Conservation (phyloP, 53 echinoderm and acorn worm genomes). For the Zoroaster sp. region DNA sequence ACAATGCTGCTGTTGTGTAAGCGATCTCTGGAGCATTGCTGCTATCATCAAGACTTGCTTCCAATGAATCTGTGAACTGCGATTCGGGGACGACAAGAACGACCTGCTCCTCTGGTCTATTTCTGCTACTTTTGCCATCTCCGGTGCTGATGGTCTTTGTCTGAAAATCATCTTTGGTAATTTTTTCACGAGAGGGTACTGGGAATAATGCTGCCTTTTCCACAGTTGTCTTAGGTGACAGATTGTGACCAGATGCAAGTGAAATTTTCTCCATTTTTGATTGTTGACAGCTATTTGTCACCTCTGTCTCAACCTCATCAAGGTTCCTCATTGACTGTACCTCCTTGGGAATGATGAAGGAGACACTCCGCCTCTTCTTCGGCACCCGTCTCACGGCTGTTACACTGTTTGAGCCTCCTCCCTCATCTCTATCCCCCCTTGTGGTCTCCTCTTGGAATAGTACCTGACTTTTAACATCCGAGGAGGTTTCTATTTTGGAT, state of each 20-base stretch:
- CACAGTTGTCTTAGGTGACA: neutral
- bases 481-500: neutral
- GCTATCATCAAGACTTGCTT: neutral
- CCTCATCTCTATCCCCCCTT: neutral
- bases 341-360: constrained; percentile 55
- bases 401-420: neutral
- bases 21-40: neutral
- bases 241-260: neutral
- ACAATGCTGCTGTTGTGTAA: neutral
- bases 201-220: neutral
- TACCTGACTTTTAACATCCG: neutral
- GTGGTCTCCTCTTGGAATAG: neutral
- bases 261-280: neutral
- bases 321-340: neutral
- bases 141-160: neutral
- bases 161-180: neutral
- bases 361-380: constrained; percentile 69
- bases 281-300: neutral
- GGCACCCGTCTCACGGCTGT: neutral
- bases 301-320: neutral
- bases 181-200: neutral
- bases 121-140: neutral
- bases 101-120: neutral
- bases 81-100: constrained; percentile 3
- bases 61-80: neutral